Conservation (phyloP, 2,888 invertebrate genomes). For the Conistra vaccinii region DNA sequence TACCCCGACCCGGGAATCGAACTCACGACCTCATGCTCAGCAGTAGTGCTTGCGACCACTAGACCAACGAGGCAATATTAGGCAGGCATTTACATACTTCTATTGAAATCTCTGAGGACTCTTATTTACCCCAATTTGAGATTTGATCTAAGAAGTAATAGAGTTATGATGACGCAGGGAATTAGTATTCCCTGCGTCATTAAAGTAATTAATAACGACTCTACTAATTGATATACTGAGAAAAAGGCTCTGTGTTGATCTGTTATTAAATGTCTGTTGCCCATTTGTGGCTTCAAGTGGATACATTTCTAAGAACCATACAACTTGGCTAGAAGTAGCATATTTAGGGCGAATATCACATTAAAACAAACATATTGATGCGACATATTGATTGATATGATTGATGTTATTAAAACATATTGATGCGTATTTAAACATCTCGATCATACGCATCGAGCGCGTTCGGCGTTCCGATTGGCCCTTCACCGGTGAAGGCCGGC, state of each 20-base stretch:
- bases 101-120: no score
- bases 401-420: no score
- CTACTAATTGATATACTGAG: conserved; percentile 4
- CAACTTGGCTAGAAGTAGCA: neutral
- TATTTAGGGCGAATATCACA: neutral
- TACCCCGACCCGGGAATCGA: no score
- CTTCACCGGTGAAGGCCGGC: no score
- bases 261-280: conserved; percentile 1
- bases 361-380: no score
- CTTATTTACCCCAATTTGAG: neutral
- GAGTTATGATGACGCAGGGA: neutral
- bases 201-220: conserved; percentile 16
- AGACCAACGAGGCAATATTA: no score
- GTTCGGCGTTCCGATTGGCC: no score
- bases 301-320: neutral
- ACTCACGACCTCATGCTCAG: no score
- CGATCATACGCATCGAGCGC: no score
- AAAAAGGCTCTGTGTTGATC: conserved; percentile 7
- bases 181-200: neutral
- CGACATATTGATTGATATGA: no score
- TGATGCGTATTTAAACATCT: no score
- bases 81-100: neutral
- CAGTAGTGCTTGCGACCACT: no score
- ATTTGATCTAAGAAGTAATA: neutral
- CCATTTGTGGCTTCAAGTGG: neutral